A percentile compares a stretch with the other conserved stretches of the same genome.
These are phyloP conservation scores for Choristoneura fumiferana DNA, from an alignment of 1,140 invertebrate genomes.

Conservation along the genomic window DNA sequence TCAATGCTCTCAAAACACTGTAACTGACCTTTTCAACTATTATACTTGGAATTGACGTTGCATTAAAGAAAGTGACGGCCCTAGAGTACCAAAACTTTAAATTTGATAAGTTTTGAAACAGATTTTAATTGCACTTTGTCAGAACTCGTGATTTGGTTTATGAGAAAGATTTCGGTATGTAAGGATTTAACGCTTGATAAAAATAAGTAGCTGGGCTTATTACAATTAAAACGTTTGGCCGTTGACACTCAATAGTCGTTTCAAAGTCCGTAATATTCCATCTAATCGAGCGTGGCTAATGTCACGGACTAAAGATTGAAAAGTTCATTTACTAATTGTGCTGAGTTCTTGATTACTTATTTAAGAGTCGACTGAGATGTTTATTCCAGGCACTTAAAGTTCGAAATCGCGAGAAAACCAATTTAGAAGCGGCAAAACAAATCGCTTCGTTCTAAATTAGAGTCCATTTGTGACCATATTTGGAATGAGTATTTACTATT, in stretches of 20 bases:
- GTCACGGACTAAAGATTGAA: slow-evolving; percentile 11
- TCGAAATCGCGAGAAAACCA: not conserved
- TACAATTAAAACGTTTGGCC: too few species aligned
- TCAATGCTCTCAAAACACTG: not conserved
- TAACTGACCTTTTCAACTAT: not conserved
- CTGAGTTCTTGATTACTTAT: not conserved
- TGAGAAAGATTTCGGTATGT: too few species aligned
- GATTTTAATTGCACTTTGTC: too few species aligned
- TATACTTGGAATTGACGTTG: too few species aligned
- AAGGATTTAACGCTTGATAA: too few species aligned
- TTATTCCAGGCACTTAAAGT: slow-evolving; percentile 12
- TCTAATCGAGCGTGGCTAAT: not conserved
- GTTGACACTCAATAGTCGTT: slow-evolving; percentile 2
- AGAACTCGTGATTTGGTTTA: too few species aligned
- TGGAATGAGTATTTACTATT: slow-evolving; percentile 9
- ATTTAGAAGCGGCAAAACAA: slow-evolving; percentile 10
- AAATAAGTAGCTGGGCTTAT: too few species aligned
- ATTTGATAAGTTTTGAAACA: too few species aligned
- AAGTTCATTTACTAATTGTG: slow-evolving; percentile 6
- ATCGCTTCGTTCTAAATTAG: slow-evolving; percentile 16
- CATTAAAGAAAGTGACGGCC: too few species aligned
- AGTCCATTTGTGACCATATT: slow-evolving; percentile 15
- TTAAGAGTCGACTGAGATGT: not conserved
- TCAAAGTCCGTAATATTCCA: not conserved
- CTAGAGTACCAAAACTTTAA: too few species aligned